Percentiles rank a stretch among this genome's conserved stretches.
Conservation (phyloP, 2,888 invertebrate genomes). For the Chymomyza fuscimana region DNA sequence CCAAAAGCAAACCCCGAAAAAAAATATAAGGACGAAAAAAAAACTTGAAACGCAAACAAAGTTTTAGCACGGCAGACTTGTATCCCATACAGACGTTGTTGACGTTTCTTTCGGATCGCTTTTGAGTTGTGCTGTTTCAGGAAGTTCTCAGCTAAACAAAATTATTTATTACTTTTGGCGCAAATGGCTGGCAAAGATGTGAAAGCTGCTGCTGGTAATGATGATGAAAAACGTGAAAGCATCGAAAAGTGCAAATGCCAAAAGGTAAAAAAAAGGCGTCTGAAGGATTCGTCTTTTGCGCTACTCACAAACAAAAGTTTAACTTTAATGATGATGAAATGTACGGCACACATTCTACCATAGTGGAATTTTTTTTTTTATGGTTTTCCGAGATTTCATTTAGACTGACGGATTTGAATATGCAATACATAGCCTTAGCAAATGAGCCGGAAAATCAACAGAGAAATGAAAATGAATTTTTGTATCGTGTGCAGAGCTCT, state of each 20-base stretch:
- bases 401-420: constrained; percentile 34
- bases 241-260: constrained; percentile 75
- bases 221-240: constrained; percentile 75
- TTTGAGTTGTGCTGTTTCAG: not conserved
- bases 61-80: constrained; percentile 63
- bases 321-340: constrained; percentile 73
- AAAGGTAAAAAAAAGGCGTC: constrained; percentile 46
- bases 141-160: constrained; percentile 63
- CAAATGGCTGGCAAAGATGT: constrained; percentile 42
- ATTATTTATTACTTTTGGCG: constrained; percentile 69
- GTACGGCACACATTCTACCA: constrained; percentile 29
- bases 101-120: not conserved
- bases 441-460: constrained; percentile 68
- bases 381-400: constrained; percentile 14
- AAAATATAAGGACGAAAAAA: constrained; percentile 13
- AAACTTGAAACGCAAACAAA: constrained; percentile 57
- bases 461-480: constrained; percentile 48
- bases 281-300: not conserved
- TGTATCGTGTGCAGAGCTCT: constrained; percentile 10
- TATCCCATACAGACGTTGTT: constrained; percentile 14
- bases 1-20: constrained; percentile 44
- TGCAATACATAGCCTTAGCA: constrained; percentile 32
- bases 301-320: not conserved
- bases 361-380: constrained; percentile 45
- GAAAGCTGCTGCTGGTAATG: constrained; percentile 64